Conservation (phyloP, 2,113 vertebrate genomes). For the Circaetus cinerascens region DNA sequence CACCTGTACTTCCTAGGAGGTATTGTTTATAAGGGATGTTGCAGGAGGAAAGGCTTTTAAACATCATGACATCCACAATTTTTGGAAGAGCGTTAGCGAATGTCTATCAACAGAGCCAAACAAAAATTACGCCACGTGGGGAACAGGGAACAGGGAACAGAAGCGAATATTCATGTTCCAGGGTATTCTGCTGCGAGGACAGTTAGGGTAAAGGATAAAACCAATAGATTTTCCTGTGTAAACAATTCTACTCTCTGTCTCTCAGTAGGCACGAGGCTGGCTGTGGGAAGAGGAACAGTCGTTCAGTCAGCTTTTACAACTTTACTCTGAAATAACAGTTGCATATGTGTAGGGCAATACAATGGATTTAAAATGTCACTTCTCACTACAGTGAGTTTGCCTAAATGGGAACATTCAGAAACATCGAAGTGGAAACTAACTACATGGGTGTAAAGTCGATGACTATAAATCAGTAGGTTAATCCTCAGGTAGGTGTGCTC, state of each 20-base stretch:
- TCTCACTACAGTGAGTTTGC: neutral
- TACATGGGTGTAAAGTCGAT: neutral
- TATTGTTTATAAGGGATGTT: neutral
- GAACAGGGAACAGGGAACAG: neutral
- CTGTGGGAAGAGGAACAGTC: neutral
- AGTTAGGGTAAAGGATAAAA: neutral
- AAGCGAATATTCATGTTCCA: neutral
- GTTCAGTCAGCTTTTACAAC: neutral
- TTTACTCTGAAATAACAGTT: neutral
- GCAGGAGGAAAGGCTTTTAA: neutral
- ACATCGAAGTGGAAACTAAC: neutral
- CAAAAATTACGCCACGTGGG: accelerated
- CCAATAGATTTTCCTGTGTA: neutral
- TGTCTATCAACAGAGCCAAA: neutral
- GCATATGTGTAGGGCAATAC: neutral
- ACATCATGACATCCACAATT: neutral
- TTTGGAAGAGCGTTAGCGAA: neutral
- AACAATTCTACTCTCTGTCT: neutral
- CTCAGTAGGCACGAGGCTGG: neutral
- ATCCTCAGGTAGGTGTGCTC: neutral
- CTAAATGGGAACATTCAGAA: neutral
- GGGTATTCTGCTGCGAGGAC: neutral
- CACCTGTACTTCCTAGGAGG: neutral
- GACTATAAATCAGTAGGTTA: neutral
- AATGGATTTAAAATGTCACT: neutral